Evolutionary conservation across 2,888 invertebrate genomes (phyloP), one percentile per base, ranked within the genome.

Genomic region (Disparrhopalites patrizii): DNA sequence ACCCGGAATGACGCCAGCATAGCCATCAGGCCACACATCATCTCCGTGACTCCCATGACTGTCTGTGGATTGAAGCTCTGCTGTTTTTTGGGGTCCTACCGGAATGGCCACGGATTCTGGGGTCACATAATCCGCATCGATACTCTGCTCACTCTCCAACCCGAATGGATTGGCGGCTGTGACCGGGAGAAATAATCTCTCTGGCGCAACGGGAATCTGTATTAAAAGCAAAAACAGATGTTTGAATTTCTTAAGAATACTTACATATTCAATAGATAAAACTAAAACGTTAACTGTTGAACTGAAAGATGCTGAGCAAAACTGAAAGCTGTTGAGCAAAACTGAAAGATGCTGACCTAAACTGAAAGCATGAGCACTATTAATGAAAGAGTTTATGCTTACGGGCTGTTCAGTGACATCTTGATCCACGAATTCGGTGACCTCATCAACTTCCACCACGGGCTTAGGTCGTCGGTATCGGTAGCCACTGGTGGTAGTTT

Each of bases 1-100:
- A 3, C 75, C 75, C 0, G 72, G 68, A 61, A 75, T 75, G 5
- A 66, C 70, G 25, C 71, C 71, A 54, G 64, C 64, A 60, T 72
- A 73, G 0, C 74, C 72, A 51, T 71, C 68, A 0, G 72, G 70
- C 73, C 72, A 73, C 33, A 70, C 71, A 20, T 69, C 63, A 36
- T 62, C 67, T 40, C 67, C 68, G 31, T 66, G 38, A 36, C 33
- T 18, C 1, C 15, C 33, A 27, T 36, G 30, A 30, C 47, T 43
- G 30, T 47, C 30, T 23, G 33, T 33, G 25, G 25, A 33, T 23
- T 50, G 18, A 4, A 50, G 33, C 4, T 18, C n/a, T n/a, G 50
- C 60, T 31, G 30, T 5, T 31, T 50, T 50, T 20, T 50, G 31
- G 4, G 31, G 50, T 20, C 13, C 13, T 1, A n/a, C 7, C 1